Evolutionary conservation across 2,113 vertebrate genomes (phyloP), one percentile per base, ranked within the genome.

Genomic region (Anarrhichthys ocellatus): DNA sequence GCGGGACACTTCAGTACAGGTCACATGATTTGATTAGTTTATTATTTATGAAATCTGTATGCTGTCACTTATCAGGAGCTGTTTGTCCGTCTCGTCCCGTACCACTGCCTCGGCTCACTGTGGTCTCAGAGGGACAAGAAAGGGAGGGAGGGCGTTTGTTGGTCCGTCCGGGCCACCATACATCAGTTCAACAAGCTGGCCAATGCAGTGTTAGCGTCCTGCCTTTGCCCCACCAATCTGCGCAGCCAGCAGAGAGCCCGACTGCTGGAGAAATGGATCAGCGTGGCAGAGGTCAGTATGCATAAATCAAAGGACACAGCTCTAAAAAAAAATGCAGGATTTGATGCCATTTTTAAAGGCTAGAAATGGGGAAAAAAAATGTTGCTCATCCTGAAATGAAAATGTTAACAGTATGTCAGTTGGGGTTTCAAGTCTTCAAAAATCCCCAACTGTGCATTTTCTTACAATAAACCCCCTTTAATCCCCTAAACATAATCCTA

Each of bases 111-210:
- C 56, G 97, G 97, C 32, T 96, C 95, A 0, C 84, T 97, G 54
- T 98, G 97, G 97, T 97, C 97, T 61, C 96, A 97, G 82, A 93
- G 97, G 76, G 97, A 96, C 73, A 96, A 96, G 90, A 96, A 96
- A 14, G 97, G 97, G 24, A 89, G 92, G 44, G 95, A 97, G 70
- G 95, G 94, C 1, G 93, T 94, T 0, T 98, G 97, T 13, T 96
- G 96, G 78, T 97, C 96, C 0, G 96, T 98, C 83, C 90, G 97
- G 85, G 97, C 97, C 73, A 98, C 97, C 4, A 92, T 98, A 44
- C 95, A 93, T 2, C 97, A 98, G 90, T 98, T 98, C 92, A 98
- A 98, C 94, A 95, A 93, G 50, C 89, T 98, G 93, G 95, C 97
- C 18, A 96, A 96, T 1, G 95, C 96, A 0, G 97, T 98, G 24